Evolutionary conservation across 2,797 vertebrate genomes (phyloP), one percentile per base, ranked within the genome.

Genomic region (Eutrigla gurnardus): DNA sequence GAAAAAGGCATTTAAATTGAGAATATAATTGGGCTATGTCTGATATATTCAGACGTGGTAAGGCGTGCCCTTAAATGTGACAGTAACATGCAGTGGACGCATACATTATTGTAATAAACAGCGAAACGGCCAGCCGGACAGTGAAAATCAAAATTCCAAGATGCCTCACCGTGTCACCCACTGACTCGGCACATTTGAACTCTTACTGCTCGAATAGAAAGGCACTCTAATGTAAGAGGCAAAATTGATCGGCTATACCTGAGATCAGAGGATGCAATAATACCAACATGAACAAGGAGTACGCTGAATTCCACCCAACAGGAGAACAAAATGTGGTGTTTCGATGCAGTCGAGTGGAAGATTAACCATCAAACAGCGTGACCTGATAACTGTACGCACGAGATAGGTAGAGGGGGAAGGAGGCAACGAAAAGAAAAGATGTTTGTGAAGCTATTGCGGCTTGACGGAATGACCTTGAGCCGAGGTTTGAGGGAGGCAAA

Each of bases 381-480:
- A 43, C 39, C 45, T 71, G 70, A 58, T 76, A 73, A 52, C n/a
- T 15, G 36, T 72, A 57, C 37, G 17, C 18, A 69, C 46, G 64
- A 66, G 50, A 68, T 45, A 25, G 32, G 35, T 18, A 43, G 40
- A 69, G 17, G 13, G 52, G n/a, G 42, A 63, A 64, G 50, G 35
- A 66, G 43, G 7, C 39, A 36, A 62, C 61, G 33, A 86, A 78
- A 70, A 37, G 40, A 45, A 39, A 49, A 17, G 17, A 36, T 52
- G 69, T 64, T 46, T 68, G 54, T 70, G 58, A 68, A 78, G 60
- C n/a, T 43, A 50, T 25, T 87, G 77, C 73, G 54, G 70, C 40
- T 74, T 61, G 14, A 81, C 36, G 77, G 78, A 83, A 65, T 74
- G 84, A 92, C 88, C 89, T 92, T 91, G 87, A 86, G 76, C 54